These are phyloP conservation scores for Podarcis lilfordi DNA, from an alignment of 2,797 vertebrate species.

Conservation along the genomic window DNA sequence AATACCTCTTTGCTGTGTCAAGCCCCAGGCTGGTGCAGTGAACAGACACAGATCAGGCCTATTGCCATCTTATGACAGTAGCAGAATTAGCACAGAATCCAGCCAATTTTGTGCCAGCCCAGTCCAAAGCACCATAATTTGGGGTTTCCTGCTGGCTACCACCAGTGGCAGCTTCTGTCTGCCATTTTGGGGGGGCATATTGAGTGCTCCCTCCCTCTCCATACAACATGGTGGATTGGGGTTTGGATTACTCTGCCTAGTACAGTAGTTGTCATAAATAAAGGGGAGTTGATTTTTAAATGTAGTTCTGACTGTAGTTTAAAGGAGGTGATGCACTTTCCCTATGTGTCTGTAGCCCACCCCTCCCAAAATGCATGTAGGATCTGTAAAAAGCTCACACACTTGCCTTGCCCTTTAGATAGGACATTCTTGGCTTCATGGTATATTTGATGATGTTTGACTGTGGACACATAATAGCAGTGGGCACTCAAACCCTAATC, in stretches of 20 bases:
- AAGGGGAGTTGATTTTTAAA: not conserved
- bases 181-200: too few relatives aligned
- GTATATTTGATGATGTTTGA: not conserved
- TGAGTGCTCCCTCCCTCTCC: too few relatives aligned
- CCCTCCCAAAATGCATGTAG: not conserved
- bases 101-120: too few relatives aligned
- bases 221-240: too few relatives aligned
- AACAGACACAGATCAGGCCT: too few relatives aligned
- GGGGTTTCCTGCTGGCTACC: too few relatives aligned
- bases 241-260: too few relatives aligned
- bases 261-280: not conserved
- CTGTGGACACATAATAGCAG: not conserved
- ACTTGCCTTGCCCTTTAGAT: not conserved
- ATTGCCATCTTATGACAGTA: too few relatives aligned
- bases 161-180: too few relatives aligned
- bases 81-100: too few relatives aligned
- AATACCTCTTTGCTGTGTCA: too few relatives aligned
- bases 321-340: not conserved
- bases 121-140: not conserved
- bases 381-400: not conserved
- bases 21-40: too few relatives aligned
- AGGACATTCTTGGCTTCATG: not conserved
- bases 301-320: not conserved
- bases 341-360: not conserved
- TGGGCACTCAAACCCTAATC: not conserved